A percentile compares a stretch with the other conserved stretches of the same genome.
phyloP scores from a whole-genome alignment of 2,797 vertebrate genomes.

The Steatocranus sp. region DNA sequence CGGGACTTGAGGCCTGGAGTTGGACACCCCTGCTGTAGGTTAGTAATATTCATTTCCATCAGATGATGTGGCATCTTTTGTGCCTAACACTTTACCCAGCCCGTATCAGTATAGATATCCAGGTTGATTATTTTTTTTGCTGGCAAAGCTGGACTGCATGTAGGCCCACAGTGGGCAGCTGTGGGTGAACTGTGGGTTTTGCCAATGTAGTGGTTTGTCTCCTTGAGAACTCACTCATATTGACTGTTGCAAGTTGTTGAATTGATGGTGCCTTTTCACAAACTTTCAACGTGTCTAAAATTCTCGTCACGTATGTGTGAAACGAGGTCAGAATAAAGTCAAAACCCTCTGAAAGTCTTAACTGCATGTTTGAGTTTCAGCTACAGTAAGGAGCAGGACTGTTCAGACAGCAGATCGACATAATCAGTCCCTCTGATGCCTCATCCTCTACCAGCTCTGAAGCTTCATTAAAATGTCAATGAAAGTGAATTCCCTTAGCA shows the following conservation, averaged over 20 bases:
- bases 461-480: background rate
- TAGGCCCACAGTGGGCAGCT: background rate
- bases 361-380: background rate
- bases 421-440: background rate
- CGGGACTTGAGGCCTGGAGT: rapidly evolving
- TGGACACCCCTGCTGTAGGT: background rate
- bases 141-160: background rate
- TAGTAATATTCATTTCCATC: background rate
- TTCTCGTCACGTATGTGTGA: background rate
- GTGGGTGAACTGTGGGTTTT: background rate
- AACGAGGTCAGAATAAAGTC: background rate
- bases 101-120: background rate
- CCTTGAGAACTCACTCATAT: background rate
- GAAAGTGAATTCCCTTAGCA: background rate
- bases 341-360: background rate
- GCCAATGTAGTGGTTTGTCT: background rate
- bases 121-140: background rate
- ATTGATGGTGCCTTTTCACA: background rate
- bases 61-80: background rate
- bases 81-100: background rate
- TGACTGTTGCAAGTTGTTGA: rapidly evolving
- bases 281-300: background rate
- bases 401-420: background rate
- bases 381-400: background rate
- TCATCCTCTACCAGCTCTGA: background rate